Percentiles rank a stretch among this genome's conserved stretches.
These are phyloP conservation scores for Macrosteles quadrilineatus DNA, from an alignment of 1,140 invertebrate species.

Conservation along the genomic window DNA sequence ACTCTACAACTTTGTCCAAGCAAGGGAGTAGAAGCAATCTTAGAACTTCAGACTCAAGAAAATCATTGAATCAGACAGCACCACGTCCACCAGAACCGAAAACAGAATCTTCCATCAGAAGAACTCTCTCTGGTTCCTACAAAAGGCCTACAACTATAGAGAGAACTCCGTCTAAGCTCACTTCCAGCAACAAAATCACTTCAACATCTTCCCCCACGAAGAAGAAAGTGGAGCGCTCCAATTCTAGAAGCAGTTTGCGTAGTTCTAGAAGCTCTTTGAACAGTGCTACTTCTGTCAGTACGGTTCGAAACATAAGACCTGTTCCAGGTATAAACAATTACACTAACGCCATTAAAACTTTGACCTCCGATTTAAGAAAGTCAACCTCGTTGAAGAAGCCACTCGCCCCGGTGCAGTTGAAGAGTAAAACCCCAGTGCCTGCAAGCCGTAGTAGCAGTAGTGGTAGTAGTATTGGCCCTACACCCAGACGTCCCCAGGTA, in stretches of 20 bases:
- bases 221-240: constrained; percentile 59
- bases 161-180: constrained; percentile 18
- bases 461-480: constrained; percentile 65
- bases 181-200: neutral
- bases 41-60: constrained; percentile 11
- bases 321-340: constrained; percentile 46
- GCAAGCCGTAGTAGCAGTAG: constrained; percentile 71
- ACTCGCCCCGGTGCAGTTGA: constrained; percentile 42
- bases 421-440: constrained; percentile 53
- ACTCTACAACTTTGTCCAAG: neutral
- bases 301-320: constrained; percentile 65
- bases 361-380: constrained; percentile 45
- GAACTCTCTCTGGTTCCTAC: neutral
- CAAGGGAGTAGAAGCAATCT: constrained; percentile 5
- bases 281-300: constrained; percentile 76
- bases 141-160: constrained; percentile 18
- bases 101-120: constrained; percentile 35
- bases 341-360: constrained; percentile 45
- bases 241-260: constrained; percentile 70
- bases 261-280: constrained; percentile 81
- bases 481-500: constrained; percentile 37
- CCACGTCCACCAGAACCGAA: constrained; percentile 46
- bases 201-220: constrained; percentile 20
- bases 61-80: neutral
- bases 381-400: constrained; percentile 46